Conservation (phyloP, 2,888 invertebrate genomes). For the Metacarcinus magister region DNA sequence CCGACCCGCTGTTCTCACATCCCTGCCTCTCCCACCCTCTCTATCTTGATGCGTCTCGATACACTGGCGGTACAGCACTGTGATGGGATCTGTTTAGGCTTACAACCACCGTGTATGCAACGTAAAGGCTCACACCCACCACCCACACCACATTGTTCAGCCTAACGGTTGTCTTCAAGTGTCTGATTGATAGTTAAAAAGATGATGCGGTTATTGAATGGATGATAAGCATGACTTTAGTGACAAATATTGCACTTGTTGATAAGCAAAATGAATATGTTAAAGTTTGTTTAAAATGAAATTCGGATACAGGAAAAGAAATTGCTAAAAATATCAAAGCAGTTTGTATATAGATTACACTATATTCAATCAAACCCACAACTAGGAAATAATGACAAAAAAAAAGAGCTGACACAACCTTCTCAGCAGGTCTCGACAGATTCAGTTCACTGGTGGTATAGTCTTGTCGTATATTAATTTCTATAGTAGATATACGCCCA, state of each 20-base stretch:
- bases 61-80: background rate
- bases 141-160: background rate
- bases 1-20: background rate
- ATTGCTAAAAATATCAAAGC: background rate
- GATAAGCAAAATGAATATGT: background rate
- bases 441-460: background rate
- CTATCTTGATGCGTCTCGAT: background rate
- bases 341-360: background rate
- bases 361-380: background rate
- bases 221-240: too few species aligned
- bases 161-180: background rate
- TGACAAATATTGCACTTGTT: too few species aligned
- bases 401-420: background rate
- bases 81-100: background rate
- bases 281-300: background rate
- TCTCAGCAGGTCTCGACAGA: background rate
- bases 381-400: background rate
- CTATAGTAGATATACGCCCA: background rate
- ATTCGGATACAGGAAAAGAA: background rate
- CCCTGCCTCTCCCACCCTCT: background rate
- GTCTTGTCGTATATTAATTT: background rate
- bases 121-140: background rate
- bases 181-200: too few species aligned
- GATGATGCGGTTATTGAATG: too few species aligned
- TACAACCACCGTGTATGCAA: background rate